Percentiles rank a stretch among this genome's conserved stretches.
These are phyloP conservation scores for Notocelia uddmanniana DNA, from an alignment of 2,888 invertebrate genomes.

Conservation along the genomic window DNA sequence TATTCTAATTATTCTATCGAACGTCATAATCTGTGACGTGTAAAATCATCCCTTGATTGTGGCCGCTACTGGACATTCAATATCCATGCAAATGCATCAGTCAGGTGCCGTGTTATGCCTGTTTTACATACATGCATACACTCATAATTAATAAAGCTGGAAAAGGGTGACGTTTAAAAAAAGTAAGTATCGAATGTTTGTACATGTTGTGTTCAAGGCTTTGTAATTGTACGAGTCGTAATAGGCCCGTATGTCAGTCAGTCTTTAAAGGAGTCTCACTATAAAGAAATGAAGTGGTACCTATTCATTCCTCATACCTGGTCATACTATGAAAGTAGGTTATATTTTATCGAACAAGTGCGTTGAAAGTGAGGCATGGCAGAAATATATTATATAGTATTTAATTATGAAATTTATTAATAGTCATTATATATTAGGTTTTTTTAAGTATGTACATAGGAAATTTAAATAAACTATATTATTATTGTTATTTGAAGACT, in stretches of 20 bases:
- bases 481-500: too few species aligned
- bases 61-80: constrained; percentile 78
- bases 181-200: constrained; percentile 11
- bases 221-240: not conserved
- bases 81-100: constrained; percentile 82
- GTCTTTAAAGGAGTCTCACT: not conserved
- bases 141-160: constrained; percentile 37
- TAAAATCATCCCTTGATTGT: constrained; percentile 80
- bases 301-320: too few species aligned
- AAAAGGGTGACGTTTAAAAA: constrained; percentile 18
- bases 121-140: constrained; percentile 49
- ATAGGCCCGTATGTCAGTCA: not conserved
- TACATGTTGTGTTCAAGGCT: not conserved
- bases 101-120: constrained; percentile 52
- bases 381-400: too few species aligned
- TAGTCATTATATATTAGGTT: too few species aligned
- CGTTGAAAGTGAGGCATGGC: too few species aligned
- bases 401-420: too few species aligned
- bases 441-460: too few species aligned
- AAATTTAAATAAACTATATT: too few species aligned
- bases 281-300: not conserved
- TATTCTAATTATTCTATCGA: constrained; percentile 2
- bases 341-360: not conserved
- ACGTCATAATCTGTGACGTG: constrained; percentile 62
- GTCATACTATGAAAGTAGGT: too few species aligned